Evolutionary conservation across 2,797 vertebrate species (phyloP), one percentile per base, ranked within the genome.

Genomic region (Champsocephalus gunnari): DNA sequence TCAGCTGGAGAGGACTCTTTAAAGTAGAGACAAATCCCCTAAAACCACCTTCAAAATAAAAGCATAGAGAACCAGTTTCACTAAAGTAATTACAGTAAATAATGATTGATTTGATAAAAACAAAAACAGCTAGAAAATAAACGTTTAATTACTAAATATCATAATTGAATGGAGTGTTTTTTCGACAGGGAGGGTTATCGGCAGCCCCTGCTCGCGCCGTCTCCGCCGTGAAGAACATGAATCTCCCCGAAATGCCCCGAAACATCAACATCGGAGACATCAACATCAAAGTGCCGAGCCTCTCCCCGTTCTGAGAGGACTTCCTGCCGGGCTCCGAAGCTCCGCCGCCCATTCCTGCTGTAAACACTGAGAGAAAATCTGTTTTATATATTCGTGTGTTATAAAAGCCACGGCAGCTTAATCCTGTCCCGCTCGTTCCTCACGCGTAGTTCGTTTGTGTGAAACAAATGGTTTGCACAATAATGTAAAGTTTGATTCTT

Each of bases 211-310:
- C 97, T 24, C 95, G 97, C 0, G 97, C 98, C 0, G 96, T 99
- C 63, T 99, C 97, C 0, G 98, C 97, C 0, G 96, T 98, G 87
- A 99, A 99, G 91, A 98, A 96, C 90, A 98, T 99, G 95, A 99
- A 97, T 81, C 96, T 99, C 78, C 97, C 97, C 0, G 97, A 99
- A 91, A 97, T 99, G 47, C 97, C 97, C 1, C 95, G 97, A 44
- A 98, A 98, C 93, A 98, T 99, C 94, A 99, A 97, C 94, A 96
- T 99, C 0, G 97, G 97, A 5, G 97, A 98, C 90, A 96, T 98
- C 92, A 98, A 96, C 88, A 98, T 99, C 93, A 99, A 98, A 94
- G 97, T 98, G 79, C 96, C 97, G 79, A 98, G 95, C 88, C 95
- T 98, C 76, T 97, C 96, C 73, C 96, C 96, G 14, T 96, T 97